Evolutionary conservation across 2,888 invertebrate species (phyloP).

Genomic region (Platycnemis pennipes): DNA sequence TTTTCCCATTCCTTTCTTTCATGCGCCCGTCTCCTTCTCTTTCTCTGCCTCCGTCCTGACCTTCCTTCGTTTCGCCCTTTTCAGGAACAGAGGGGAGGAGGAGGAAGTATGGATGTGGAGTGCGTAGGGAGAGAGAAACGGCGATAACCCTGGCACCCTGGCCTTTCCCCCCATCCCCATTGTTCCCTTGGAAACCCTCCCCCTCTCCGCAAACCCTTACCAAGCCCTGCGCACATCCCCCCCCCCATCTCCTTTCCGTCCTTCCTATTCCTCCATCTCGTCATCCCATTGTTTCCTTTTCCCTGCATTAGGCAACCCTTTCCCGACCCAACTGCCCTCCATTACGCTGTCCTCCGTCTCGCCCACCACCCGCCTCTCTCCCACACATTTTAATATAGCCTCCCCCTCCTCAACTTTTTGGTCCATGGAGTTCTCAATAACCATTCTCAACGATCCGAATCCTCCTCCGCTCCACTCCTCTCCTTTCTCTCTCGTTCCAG

Average conservation of each 20-base stretch:
- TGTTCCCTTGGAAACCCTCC: background rate
- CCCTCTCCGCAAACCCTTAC: background rate
- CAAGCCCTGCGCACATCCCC: background rate
- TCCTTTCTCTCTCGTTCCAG: background rate
- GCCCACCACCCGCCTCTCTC: background rate
- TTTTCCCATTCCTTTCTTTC: background rate
- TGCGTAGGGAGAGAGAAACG: background rate
- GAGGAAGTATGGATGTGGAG: background rate
- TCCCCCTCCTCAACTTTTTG: slow-evolving; percentile 6
- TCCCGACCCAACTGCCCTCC: background rate
- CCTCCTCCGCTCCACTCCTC: background rate
- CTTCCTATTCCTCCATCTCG: background rate
- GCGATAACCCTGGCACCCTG: too few relatives aligned
- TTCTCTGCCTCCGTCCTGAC: background rate
- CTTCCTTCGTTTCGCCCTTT: background rate
- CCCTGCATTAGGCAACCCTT: background rate
- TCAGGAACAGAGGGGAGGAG: too few relatives aligned
- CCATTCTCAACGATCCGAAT: background rate
- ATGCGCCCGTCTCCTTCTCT: too few relatives aligned
- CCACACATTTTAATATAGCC: background rate
- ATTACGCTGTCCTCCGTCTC: background rate
- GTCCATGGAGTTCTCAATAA: slow-evolving; percentile 18
- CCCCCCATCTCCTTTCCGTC: background rate
- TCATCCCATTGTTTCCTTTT: background rate
- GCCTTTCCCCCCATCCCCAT: background rate